phyloP scores from a whole-genome alignment of 2,797 vertebrate genomes.

The Mus spretus region DNA sequence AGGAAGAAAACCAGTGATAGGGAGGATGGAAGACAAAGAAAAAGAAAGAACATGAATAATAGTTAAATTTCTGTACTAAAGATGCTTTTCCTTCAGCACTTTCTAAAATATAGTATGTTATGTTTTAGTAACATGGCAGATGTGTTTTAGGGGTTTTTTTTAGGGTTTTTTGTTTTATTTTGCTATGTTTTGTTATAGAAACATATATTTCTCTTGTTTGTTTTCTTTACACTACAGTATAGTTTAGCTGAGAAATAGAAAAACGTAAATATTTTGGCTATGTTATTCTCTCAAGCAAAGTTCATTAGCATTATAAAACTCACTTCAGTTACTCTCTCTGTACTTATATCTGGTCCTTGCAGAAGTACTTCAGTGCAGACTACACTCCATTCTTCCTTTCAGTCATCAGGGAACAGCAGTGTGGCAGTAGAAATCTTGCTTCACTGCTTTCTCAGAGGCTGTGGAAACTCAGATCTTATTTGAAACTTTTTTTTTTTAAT shows the following conservation, averaged over 20 bases:
- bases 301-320: not conserved
- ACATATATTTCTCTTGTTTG: not conserved
- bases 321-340: not conserved
- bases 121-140: not conserved
- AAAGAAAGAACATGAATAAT: too few relatives aligned
- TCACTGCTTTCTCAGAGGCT: not conserved
- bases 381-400: not conserved
- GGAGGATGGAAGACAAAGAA: too few relatives aligned
- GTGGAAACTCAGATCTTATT: not conserved
- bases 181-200: not conserved
- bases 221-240: not conserved
- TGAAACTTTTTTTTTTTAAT: not conserved
- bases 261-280: not conserved
- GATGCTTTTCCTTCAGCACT: not conserved
- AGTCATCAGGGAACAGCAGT: not conserved
- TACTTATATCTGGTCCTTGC: not conserved
- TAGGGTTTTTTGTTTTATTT: not conserved
- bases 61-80: not conserved
- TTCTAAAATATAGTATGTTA: not conserved
- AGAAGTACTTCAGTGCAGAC: not conserved
- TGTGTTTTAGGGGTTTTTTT: not conserved
- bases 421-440: not conserved
- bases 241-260: conserved; percentile 22
- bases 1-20: accelerated
- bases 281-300: not conserved